phyloP scores from a whole-genome alignment of 2,797 vertebrate genomes.

The Pitangus sulphuratus region DNA sequence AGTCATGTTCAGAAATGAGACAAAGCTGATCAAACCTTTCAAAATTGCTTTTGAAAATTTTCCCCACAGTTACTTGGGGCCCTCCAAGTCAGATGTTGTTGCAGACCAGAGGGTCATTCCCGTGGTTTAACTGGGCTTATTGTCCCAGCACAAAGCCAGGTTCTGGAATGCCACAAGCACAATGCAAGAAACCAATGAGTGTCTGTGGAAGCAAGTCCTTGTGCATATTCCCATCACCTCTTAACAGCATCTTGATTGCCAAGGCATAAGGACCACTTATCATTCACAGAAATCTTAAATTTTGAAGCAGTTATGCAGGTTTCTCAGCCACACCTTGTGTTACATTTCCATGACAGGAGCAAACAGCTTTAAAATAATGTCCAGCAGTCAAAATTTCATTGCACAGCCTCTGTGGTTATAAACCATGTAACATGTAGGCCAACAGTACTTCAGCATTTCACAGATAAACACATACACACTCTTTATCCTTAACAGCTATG shows the following conservation, averaged over 20 bases:
- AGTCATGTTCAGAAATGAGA: background rate
- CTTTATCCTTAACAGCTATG: constrained; percentile 30
- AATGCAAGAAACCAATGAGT: background rate
- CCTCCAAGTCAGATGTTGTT: background rate
- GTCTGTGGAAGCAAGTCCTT: background rate
- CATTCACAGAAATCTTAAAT: background rate
- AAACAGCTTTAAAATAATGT: constrained; percentile 66
- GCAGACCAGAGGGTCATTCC: background rate
- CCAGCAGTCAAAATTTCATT: constrained; percentile 59
- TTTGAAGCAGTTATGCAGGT: constrained; percentile 18
- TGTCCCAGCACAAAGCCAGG: background rate
- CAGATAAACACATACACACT: constrained; percentile 10
- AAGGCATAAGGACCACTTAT: background rate
- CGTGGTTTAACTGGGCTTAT: background rate
- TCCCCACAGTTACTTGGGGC: rapidly evolving
- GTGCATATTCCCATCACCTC: background rate
- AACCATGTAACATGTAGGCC: constrained; percentile 52
- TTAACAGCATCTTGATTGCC: background rate
- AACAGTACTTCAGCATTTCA: constrained; percentile 41
- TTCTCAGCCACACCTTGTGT: constrained; percentile 17
- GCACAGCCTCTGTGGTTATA: constrained; percentile 37
- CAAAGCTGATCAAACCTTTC: background rate
- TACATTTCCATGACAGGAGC: constrained; percentile 44
- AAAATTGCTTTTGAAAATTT: background rate
- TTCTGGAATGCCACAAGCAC: background rate